Conservation (phyloP, 2,797 vertebrate genomes). For the Hippocampus kuda region DNA sequence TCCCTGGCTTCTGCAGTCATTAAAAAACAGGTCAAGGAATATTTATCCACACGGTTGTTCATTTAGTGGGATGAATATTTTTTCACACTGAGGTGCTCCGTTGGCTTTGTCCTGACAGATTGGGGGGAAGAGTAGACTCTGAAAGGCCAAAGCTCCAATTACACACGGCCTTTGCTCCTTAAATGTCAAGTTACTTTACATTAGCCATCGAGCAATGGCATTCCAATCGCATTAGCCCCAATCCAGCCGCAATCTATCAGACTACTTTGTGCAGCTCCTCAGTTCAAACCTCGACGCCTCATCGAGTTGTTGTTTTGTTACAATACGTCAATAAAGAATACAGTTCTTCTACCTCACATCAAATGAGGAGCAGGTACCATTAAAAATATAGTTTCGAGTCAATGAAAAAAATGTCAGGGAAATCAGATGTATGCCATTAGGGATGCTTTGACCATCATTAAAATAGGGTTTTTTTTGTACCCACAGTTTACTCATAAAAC, state of each 20-base stretch:
- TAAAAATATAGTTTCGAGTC: not conserved
- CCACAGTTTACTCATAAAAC: too few relatives aligned
- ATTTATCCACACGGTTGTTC: constrained; percentile 33
- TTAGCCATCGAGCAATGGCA: constrained; percentile 61
- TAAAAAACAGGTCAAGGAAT: constrained; percentile 23
- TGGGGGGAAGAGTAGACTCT: constrained; percentile 42
- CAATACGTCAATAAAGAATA: too few relatives aligned
- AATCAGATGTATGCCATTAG: too few relatives aligned
- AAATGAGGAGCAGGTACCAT: not conserved
- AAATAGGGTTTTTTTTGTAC: too few relatives aligned
- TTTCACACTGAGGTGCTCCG: constrained; percentile 32
- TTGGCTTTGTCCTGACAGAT: constrained; percentile 49
- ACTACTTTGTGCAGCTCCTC: constrained; percentile 10
- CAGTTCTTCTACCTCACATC: not conserved
- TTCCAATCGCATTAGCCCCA: constrained; percentile 59
- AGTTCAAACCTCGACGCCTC: not conserved
- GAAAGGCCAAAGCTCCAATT: constrained; percentile 67
- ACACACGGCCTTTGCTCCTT: constrained; percentile 54
- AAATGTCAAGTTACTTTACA: constrained; percentile 70
- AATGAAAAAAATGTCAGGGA: constrained; percentile 1
- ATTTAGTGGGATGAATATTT: constrained; percentile 29
- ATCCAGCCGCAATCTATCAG: constrained; percentile 39
- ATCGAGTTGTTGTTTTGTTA: not conserved
- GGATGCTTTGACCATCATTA: too few relatives aligned
- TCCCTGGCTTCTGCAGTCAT: constrained; percentile 18